Conservation (phyloP, 2,113 vertebrate genomes). For the Prietella phreatophila region DNA sequence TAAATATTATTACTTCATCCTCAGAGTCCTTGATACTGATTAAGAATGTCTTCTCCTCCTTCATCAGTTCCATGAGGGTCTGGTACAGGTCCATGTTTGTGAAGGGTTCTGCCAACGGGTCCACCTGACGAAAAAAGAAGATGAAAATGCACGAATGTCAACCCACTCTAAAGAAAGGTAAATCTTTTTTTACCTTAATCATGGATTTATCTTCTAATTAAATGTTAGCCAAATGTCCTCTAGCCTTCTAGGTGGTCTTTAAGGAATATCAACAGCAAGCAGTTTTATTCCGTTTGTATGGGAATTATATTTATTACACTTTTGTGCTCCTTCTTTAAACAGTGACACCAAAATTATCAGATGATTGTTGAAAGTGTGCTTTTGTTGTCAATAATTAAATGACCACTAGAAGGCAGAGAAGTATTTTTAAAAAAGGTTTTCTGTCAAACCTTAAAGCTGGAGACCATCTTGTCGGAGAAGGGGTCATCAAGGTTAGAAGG, state of each 20-base stretch:
- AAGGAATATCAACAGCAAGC: background rate
- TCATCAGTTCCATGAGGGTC: conserved; percentile 68
- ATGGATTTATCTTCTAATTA: background rate
- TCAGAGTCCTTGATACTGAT: conserved; percentile 66
- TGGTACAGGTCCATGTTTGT: conserved; percentile 66
- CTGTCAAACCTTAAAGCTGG: conserved; percentile 74
- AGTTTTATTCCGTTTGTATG: background rate
- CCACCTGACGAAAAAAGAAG: conserved; percentile 68
- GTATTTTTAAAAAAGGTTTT: background rate
- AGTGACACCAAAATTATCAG: background rate
- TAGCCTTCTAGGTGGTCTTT: too few relatives aligned
- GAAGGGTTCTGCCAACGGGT: conserved; percentile 66
- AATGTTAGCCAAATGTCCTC: background rate
- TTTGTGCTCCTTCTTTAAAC: background rate
- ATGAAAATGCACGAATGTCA: background rate
- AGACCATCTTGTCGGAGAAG: conserved; percentile 71
- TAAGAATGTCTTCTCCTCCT: conserved; percentile 65
- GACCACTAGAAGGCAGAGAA: background rate
- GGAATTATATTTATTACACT: background rate
- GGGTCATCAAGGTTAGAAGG: conserved; percentile 46
- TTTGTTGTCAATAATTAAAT: background rate
- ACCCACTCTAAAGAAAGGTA: background rate
- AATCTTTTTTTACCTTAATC: background rate
- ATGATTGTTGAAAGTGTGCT: background rate
- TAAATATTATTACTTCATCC: conserved; percentile 73